phyloP scores from a whole-genome alignment of 2,888 invertebrate species.

The Lydus trimaculatus region DNA sequence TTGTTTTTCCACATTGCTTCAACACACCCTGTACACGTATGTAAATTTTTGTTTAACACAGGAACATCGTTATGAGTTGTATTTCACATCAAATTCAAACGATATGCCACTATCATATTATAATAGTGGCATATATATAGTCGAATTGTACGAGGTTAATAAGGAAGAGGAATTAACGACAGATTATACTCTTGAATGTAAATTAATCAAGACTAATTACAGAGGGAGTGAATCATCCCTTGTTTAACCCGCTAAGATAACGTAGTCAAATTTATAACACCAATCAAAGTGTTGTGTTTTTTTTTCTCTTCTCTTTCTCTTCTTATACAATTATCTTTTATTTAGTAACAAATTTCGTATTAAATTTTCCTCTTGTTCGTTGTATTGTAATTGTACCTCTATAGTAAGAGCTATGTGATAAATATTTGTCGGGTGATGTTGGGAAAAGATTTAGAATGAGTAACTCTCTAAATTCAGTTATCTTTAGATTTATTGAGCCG shows the following conservation, averaged over 20 bases:
- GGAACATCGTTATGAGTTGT: not conserved
- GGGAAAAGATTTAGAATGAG: conserved; percentile 20
- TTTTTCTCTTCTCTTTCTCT: not conserved
- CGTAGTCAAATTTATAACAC: not conserved
- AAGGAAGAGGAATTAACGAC: conserved; percentile 15
- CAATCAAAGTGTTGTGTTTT: not conserved
- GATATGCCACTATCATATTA: not conserved
- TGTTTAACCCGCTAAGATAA: not conserved
- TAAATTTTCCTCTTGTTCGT: not conserved
- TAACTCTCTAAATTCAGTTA: conserved; percentile 46
- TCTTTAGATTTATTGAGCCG: conserved; percentile 55
- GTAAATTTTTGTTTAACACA: not conserved
- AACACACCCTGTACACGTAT: conserved; percentile 2
- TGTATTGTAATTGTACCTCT: not conserved
- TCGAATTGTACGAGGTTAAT: not conserved
- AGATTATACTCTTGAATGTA: conserved; percentile 40
- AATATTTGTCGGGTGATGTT: conserved; percentile 14
- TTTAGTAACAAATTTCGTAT: not conserved
- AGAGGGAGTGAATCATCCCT: conserved; percentile 37
- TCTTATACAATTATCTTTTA: not conserved
- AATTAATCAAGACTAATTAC: conserved; percentile 46
- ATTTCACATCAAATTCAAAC: not conserved
- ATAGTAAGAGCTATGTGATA: not conserved
- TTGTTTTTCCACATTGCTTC: conserved; percentile 6
- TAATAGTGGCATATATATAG: not conserved